Percentiles rank a stretch among this genome's conserved stretches.
These are phyloP conservation scores for Schlechtendalia chinensis DNA, from an alignment of 1,140 invertebrate genomes.

Conservation along the genomic window DNA sequence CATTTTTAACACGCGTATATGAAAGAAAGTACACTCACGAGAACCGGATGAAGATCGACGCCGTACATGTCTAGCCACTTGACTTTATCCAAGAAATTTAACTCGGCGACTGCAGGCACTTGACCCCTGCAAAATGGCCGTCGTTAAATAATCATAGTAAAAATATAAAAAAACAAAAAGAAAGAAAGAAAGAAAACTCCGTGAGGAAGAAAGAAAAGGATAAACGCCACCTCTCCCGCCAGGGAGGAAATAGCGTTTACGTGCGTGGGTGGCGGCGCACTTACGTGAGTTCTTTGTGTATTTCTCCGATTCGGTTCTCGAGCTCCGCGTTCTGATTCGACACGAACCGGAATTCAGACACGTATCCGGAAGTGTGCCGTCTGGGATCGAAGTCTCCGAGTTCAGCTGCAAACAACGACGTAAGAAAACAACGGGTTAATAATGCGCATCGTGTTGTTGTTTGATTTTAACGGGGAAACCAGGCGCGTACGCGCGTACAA, in stretches of 20 bases:
- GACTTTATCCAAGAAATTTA: constrained; percentile 75
- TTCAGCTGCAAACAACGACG: constrained; percentile 73
- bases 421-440: background rate
- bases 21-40: constrained; percentile 63
- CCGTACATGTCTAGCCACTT: constrained; percentile 84
- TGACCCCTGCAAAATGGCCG: constrained; percentile 62
- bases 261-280: constrained; percentile 53
- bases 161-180: background rate
- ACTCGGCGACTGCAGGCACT: constrained; percentile 69
- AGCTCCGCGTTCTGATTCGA: constrained; percentile 89
- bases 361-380: constrained; percentile 84
- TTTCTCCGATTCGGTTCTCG: constrained; percentile 82
- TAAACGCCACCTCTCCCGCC: background rate
- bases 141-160: constrained; percentile 29
- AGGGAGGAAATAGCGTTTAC: background rate
- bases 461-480: too few relatives aligned
- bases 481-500: too few relatives aligned
- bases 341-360: constrained; percentile 95
- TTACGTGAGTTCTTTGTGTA: constrained; percentile 83
- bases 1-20: too few relatives aligned
- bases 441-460: too few relatives aligned
- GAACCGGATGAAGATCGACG: constrained; percentile 75
- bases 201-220: background rate
- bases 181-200: background rate
- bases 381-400: constrained; percentile 93